Base-by-base conservation (phyloP, 2,888 invertebrate genomes). In the Calliopum simillimum region DNA sequence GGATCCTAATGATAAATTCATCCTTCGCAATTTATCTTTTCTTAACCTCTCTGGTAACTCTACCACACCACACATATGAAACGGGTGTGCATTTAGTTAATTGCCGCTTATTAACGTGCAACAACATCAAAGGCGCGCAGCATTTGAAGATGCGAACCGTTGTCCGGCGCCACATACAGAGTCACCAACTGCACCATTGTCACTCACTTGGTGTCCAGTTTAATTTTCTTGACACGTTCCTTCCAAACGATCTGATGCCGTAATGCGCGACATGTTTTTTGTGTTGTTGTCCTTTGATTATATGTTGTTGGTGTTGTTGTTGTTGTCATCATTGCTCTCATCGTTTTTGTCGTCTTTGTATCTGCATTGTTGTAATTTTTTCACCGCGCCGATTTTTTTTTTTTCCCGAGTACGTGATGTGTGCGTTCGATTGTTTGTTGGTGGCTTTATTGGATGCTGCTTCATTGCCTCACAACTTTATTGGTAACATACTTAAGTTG, bases 151-250 rank as follows among this genome's bases (percentile, higher is more conserved):
- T 53, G 53, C 53, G 11, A 4, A 23, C 13, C 16, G 23, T 13
- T 53, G 53, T 19, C 53, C 23, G 23, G 23, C 19, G 23, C 19
- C 53, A 14, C 23, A 23, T 53, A 23, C 23, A 21, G 53, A 6
- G 49, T 49, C 6, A 8, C 16, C 23, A 12, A 21, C 16, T 19
- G 51, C 21, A 14, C 13, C 21, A 19, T 51, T 21, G 53, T 53
- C 23, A 23, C 53, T 21, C 53, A 19, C 53, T 53, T 23, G 23
- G 53, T 53, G 53, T 23, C 11, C 53, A 53, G 21, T 53, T 53
- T 21, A 23, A 21, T 53, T 53, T 53, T 53, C 53, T 53, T 53
- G 23, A 23, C 53, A 53, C 53, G 53, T 53, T 53, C 53, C 53
- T 53, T 53, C 23, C 21, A 21, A 53, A 11, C 53, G 53, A 12